Conservation (phyloP, 1,140 invertebrate species). For the Harlomillsia oculata region DNA sequence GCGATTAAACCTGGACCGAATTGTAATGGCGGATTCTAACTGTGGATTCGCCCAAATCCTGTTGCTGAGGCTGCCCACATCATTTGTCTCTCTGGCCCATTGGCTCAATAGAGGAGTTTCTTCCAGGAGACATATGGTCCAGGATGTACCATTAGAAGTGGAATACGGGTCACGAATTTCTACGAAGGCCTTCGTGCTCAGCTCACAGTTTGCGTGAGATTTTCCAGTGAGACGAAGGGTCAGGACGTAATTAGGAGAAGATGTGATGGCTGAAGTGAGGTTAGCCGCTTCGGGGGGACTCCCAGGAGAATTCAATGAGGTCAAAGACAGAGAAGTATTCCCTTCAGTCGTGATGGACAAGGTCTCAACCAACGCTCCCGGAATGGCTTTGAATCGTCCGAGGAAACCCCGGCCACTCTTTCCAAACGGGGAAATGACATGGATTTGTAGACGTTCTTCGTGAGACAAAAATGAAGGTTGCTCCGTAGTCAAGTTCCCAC, state of each 20-base stretch:
- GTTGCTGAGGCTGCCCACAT: conserved; percentile 48
- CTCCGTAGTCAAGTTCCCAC: conserved; percentile 31
- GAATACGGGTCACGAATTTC: conserved; percentile 56
- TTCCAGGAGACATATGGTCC: conserved; percentile 50
- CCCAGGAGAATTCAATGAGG: conserved; percentile 47
- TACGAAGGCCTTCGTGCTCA: conserved; percentile 40
- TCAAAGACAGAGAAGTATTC: conserved; percentile 26
- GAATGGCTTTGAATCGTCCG: conserved; percentile 31
- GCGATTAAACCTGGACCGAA: conserved; percentile 37
- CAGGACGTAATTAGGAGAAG: conserved; percentile 49
- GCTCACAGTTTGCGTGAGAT: conserved; percentile 21
- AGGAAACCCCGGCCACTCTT: conserved; percentile 29
- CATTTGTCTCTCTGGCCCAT: conserved; percentile 25
- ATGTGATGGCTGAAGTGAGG: conserved; percentile 47
- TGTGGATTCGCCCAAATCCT: no score
- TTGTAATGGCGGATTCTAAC: conserved; percentile 27
- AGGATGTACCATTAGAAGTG: conserved; percentile 53
- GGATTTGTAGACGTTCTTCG: conserved; percentile 48
- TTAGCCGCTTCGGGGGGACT: conserved; percentile 44
- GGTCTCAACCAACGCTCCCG: conserved; percentile 16
- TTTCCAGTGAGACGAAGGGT: conserved; percentile 27
- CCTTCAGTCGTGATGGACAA: conserved; percentile 16
- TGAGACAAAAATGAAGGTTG: conserved; percentile 48
- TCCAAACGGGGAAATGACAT: conserved; percentile 38
- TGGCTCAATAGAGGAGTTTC: conserved; percentile 13